Percentiles rank a stretch among this genome's conserved stretches.
phyloP scores from a whole-genome alignment of 1,140 invertebrate species.

The Wiebesia pumilae region DNA sequence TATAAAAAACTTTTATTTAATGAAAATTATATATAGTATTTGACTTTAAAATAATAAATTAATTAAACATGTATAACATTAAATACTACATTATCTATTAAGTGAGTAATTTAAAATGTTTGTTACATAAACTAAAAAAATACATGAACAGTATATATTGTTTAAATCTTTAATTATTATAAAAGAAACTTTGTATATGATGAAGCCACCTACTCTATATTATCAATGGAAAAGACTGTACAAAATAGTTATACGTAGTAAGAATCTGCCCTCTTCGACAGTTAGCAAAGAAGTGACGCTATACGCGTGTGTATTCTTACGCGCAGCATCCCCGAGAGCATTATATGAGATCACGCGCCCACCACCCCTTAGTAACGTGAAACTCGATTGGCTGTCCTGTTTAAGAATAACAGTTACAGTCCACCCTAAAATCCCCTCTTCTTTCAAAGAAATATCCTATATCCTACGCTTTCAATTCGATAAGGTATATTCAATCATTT shows the following conservation, averaged over 20 bases:
- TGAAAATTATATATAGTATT: too few relatives aligned
- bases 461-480: neutral
- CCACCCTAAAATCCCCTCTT: constrained; percentile 38
- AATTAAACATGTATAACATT: too few relatives aligned
- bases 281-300: constrained; percentile 39
- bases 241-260: neutral
- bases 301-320: constrained; percentile 23
- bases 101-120: too few relatives aligned
- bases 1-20: too few relatives aligned
- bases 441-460: constrained; percentile 18
- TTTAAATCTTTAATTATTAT: too few relatives aligned
- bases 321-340: constrained; percentile 41
- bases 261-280: constrained; percentile 38
- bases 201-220: neutral
- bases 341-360: constrained; percentile 38
- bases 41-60: too few relatives aligned
- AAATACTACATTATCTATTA: too few relatives aligned
- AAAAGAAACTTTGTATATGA: too few relatives aligned
- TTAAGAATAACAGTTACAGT: constrained; percentile 40
- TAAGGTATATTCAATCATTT: neutral
- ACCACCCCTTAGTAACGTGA: constrained; percentile 31
- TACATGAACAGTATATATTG: too few relatives aligned
- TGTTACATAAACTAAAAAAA: too few relatives aligned
- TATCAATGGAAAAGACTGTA: neutral
- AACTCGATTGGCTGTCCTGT: constrained; percentile 43